Conservation (phyloP, 2,113 vertebrate genomes). For the Antechinus stuartii region DNA sequence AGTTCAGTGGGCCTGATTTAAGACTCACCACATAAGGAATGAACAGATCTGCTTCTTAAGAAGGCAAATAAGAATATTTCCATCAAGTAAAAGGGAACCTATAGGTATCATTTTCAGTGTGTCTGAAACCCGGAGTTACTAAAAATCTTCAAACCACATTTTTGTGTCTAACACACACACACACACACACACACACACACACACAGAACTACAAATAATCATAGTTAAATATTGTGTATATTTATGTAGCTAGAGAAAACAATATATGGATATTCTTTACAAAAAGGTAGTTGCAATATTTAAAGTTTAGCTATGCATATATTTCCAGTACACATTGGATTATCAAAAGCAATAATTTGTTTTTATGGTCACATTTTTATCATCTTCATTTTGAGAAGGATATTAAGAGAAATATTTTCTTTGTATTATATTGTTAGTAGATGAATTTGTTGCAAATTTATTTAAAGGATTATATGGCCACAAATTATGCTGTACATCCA, state of each 20-base stretch:
- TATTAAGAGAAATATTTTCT: not conserved
- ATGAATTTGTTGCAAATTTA: not conserved
- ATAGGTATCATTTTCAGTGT: not conserved
- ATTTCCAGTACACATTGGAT: not conserved
- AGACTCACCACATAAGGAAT: not conserved
- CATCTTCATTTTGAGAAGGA: not conserved
- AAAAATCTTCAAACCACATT: not conserved
- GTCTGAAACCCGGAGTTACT: not conserved
- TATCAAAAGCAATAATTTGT: not conserved
- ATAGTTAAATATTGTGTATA: not conserved
- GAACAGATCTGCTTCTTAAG: not conserved
- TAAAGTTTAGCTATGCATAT: not conserved
- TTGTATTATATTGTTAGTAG: not conserved
- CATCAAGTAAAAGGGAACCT: not conserved
- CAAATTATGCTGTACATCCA: not conserved
- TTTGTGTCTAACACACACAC: not conserved
- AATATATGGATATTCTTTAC: not conserved
- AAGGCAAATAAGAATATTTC: not conserved
- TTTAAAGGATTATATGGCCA: not conserved
- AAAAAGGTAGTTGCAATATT: not conserved
- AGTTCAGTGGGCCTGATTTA: not conserved
- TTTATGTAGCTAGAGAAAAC: not conserved
- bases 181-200: not conserved
- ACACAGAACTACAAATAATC: not conserved
- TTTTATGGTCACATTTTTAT: not conserved